Base-by-base conservation (phyloP, 1,140 invertebrate species). In the Eurytemora carolleeae region DNA sequence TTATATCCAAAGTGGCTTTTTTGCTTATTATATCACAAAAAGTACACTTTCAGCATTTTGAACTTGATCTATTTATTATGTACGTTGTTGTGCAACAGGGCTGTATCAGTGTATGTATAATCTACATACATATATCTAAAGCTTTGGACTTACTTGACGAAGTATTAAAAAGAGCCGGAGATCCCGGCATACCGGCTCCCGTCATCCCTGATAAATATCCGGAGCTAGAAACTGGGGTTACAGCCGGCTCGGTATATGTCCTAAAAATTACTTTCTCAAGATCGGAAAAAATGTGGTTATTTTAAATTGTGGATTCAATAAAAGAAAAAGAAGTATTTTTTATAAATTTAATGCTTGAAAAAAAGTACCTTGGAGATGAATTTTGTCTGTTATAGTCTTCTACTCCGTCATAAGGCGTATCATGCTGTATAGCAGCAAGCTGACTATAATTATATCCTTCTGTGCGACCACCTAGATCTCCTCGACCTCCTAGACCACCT, bases 401-500 rank as follows among this genome's bases (percentile, higher is more conserved):
- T 24, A 58, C 60, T 7, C 18, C 23, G 12, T 19, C 59, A 19
- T 55, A 19, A 2, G 21, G 15, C n/a, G 24, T 21, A 20, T 53
- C n/a, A 12, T 60, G 59, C 19, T 23, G 16, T 53, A 17, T 31
- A 15, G 26, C 15, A 16, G 26, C 19, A 26, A 19, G 31, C n/a
- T n/a, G n/a, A 19, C 19, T 3, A 25, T 25, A 15, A 18, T 53
- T 53, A 19, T 31, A 24, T 2, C 12, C 21, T 3, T n/a, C 18
- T 12, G 18, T 12, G 12, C 21, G 2, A 7, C 25, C 58, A 17
- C 18, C 58, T 19, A 24, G 12, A 17, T 31, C 22, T 2, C 12
- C 52, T 58, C 24, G 7, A 21, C 18, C 3, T 56, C 53, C 55
- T 1, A n/a, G n/a, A 19, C 44, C 26, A 63, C 71, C 70, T 19